Percentiles rank a stretch among this genome's conserved stretches.
phyloP scores from a whole-genome alignment of 2,113 vertebrate species.

The Lutjanus erythropterus region DNA sequence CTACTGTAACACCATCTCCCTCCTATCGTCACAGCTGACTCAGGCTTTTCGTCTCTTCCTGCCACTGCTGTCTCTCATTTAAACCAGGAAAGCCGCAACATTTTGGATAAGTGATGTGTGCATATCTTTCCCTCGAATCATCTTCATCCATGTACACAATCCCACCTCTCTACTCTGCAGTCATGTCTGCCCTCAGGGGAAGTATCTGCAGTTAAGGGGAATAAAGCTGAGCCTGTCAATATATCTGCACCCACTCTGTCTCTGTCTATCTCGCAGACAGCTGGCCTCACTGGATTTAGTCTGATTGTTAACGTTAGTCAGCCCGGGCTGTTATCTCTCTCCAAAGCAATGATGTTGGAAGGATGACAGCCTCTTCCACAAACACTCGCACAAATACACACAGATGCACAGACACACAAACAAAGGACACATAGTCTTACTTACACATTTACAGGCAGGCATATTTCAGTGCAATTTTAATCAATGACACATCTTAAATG shows the following conservation, averaged over 20 bases:
- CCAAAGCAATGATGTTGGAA: constrained; percentile 52
- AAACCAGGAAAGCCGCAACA: constrained; percentile 28
- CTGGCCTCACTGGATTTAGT: constrained; percentile 55
- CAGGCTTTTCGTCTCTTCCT: constrained; percentile 41
- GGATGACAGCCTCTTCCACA: constrained; percentile 51
- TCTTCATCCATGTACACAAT: constrained; percentile 41
- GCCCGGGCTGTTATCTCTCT: constrained; percentile 63
- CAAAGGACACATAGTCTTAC: constrained; percentile 41
- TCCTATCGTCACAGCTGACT: constrained; percentile 49
- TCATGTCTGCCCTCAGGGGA: constrained; percentile 49
- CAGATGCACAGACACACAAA: constrained; percentile 35
- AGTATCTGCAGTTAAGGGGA: constrained; percentile 52
- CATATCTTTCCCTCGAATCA: constrained; percentile 50
- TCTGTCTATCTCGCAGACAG: constrained; percentile 67
- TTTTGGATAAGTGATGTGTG: constrained; percentile 29
- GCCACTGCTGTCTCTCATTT: constrained; percentile 50
- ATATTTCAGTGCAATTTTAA: constrained; percentile 77
- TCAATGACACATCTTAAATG: constrained; percentile 73
- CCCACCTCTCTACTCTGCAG: constrained; percentile 40
- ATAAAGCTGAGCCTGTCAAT: constrained; percentile 62
- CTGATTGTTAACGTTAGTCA: constrained; percentile 69
- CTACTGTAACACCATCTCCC: constrained; percentile 61
- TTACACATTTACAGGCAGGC: constrained; percentile 44
- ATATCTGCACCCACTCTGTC: constrained; percentile 70
- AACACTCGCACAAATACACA: constrained; percentile 33